Percentiles rank a stretch among this genome's conserved stretches.
phyloP scores from a whole-genome alignment of 2,113 vertebrate genomes.

The Cervus canadensis region DNA sequence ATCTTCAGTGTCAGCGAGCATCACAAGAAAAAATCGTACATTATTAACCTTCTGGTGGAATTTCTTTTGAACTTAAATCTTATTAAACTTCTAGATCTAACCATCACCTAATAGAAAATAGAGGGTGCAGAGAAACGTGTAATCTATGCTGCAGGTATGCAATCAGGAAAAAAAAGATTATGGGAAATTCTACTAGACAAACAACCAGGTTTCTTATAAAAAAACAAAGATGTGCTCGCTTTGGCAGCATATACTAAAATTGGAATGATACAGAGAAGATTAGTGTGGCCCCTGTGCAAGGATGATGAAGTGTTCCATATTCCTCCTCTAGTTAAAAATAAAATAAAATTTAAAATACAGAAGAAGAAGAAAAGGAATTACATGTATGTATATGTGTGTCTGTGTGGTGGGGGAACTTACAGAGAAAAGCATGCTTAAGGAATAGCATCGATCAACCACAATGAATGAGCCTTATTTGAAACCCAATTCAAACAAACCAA shows the following conservation, averaged over 20 bases:
- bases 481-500: background rate
- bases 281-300: background rate
- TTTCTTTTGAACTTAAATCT: slow-evolving; percentile 42
- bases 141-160: background rate
- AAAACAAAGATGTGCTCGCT: background rate
- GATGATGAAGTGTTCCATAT: background rate
- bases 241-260: background rate
- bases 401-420: too few species aligned
- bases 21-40: background rate
- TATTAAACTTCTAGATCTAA: background rate
- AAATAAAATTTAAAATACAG: background rate
- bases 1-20: background rate
- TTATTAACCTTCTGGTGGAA: background rate
- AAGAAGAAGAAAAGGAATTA: background rate
- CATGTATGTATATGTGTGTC: background rate
- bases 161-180: background rate
- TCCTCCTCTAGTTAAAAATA: background rate
- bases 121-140: background rate
- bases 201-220: background rate
- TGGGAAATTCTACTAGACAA: background rate
- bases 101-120: background rate
- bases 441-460: background rate
- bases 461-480: background rate
- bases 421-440: background rate
- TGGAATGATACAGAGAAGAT: background rate